Conservation (phyloP, 2,113 vertebrate species). For the Python bivittatus region DNA sequence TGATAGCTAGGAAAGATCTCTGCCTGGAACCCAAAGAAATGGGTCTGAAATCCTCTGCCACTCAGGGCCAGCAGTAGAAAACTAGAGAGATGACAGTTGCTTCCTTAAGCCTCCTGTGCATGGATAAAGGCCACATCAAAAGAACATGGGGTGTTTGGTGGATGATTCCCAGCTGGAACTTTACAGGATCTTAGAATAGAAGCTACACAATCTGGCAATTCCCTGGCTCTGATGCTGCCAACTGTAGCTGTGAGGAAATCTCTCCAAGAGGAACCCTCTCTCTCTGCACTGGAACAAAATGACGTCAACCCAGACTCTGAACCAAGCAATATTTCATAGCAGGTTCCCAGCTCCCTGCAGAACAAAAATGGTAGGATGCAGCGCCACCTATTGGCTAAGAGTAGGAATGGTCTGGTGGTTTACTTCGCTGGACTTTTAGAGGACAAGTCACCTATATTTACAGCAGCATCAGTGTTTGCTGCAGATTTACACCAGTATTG, state of each 20-base stretch:
- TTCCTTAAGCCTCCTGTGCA: neutral
- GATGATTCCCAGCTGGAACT: neutral
- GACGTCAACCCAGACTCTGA: neutral
- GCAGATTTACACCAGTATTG: neutral
- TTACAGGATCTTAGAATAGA: neutral
- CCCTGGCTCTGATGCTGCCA: neutral
- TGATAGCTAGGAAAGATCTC: neutral
- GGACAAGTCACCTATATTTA: neutral
- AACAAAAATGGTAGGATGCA: constrained; percentile 3
- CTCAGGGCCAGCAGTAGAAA: neutral
- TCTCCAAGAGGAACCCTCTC: neutral
- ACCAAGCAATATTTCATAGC: neutral
- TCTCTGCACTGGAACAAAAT: neutral
- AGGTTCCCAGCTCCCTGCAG: neutral
- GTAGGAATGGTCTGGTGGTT: neutral
- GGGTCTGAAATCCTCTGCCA: neutral
- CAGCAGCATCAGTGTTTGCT: neutral
- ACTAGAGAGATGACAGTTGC: neutral
- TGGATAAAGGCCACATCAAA: neutral
- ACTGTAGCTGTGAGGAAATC: neutral
- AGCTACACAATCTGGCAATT: neutral
- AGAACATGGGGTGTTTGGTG: neutral
- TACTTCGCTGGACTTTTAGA: neutral
- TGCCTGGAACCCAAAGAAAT: neutral
- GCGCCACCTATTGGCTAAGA: constrained; percentile 1